These are phyloP conservation scores for Syrmaticus mikado DNA, from an alignment of 2,113 vertebrate genomes.

Conservation along the genomic window DNA sequence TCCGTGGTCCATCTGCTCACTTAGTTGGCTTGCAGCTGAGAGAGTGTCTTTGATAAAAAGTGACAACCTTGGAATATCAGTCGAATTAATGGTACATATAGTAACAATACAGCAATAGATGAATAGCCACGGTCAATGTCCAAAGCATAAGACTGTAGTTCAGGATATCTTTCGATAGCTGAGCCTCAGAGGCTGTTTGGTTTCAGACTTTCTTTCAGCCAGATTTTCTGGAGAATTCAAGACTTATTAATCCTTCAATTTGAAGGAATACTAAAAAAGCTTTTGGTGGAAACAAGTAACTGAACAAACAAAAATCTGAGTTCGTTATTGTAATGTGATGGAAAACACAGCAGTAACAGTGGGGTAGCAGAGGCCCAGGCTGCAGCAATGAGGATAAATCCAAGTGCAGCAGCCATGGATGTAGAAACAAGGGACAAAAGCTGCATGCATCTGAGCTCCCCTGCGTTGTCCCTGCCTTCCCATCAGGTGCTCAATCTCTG, in stretches of 20 bases:
- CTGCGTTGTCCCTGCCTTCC: too few species aligned
- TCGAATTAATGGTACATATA: neutral
- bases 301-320: neutral
- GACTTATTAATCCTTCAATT: neutral
- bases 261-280: neutral
- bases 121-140: neutral
- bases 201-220: neutral
- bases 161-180: neutral
- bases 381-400: too few species aligned
- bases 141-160: neutral
- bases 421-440: too few species aligned
- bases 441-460: too few species aligned
- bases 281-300: neutral
- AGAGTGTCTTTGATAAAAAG: neutral
- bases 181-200: neutral
- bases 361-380: too few species aligned
- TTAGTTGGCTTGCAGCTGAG: neutral
- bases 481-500: too few species aligned
- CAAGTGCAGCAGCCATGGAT: too few species aligned
- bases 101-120: neutral
- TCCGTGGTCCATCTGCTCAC: slow-evolving; percentile 6
- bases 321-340: too few species aligned
- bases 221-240: neutral
- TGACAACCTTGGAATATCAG: neutral
- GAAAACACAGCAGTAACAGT: too few species aligned